Conservation (phyloP, 2,888 invertebrate genomes). For the Agonopterix alstromeriana region DNA sequence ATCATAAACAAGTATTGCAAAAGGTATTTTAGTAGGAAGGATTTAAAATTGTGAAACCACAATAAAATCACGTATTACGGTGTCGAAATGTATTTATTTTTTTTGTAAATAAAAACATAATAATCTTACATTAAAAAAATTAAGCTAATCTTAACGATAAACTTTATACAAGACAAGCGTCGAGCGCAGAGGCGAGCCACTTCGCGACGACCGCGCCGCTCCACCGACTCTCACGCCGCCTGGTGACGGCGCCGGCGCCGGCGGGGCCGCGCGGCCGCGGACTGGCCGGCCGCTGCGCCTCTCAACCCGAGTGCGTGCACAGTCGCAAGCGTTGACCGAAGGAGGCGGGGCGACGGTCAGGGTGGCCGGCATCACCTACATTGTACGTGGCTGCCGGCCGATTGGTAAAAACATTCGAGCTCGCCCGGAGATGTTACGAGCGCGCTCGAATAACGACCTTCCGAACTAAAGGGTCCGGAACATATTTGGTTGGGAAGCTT, state of each 20-base stretch:
- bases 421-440: constrained; percentile 34
- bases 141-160: constrained; percentile 65
- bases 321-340: constrained; percentile 68
- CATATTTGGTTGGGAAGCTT: constrained; percentile 26
- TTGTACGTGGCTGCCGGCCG: constrained; percentile 63
- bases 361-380: constrained; percentile 60
- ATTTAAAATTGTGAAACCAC: not conserved
- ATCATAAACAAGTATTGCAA: not conserved
- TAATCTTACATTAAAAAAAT: constrained; percentile 54
- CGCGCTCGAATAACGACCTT: constrained; percentile 50
- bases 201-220: constrained; percentile 24
- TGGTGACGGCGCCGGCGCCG: constrained; percentile 5
- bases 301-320: constrained; percentile 68
- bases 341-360: constrained; percentile 34
- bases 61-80: constrained; percentile 42
- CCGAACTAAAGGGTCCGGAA: constrained; percentile 30
- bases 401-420: constrained; percentile 56
- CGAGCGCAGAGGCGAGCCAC: constrained; percentile 61
- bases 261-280: constrained; percentile 22
- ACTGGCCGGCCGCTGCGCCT: constrained; percentile 58
- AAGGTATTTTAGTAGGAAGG: not conserved
- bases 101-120: constrained; percentile 66
- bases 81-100: constrained; percentile 77
- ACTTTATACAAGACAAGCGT: constrained; percentile 72
- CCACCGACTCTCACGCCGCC: constrained; percentile 11